Conservation (phyloP, 2,888 invertebrate genomes). For the Polietes domitor region DNA sequence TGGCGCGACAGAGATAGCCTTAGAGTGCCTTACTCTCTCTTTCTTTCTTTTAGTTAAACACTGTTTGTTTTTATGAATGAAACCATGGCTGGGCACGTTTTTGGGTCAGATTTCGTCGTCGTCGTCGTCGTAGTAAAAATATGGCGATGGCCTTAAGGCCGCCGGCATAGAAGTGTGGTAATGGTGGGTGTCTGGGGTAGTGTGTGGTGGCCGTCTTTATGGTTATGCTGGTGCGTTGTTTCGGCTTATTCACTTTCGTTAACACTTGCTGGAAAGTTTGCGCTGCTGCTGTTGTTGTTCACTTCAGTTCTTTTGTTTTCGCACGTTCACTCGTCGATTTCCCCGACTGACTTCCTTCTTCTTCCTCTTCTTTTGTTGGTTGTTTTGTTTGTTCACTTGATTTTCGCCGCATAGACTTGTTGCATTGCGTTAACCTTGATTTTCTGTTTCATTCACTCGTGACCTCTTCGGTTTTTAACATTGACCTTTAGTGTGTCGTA, state of each 20-base stretch:
- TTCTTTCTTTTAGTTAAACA: neutral
- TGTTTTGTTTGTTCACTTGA: neutral
- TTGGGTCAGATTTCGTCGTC: constrained; percentile 59
- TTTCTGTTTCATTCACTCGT: constrained; percentile 49
- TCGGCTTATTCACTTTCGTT: constrained; percentile 42
- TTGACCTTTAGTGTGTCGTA: constrained; percentile 57
- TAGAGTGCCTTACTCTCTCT: neutral
- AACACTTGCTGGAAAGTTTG: constrained; percentile 32
- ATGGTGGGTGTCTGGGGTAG: neutral
- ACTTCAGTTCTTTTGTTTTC: constrained; percentile 27
- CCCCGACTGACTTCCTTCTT: too few species aligned
- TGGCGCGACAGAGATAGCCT: neutral
- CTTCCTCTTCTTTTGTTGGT: neutral
- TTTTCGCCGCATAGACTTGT: constrained; percentile 44
- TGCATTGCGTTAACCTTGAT: constrained; percentile 54
- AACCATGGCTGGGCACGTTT: constrained; percentile 53
- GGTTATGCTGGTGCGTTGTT: constrained; percentile 30
- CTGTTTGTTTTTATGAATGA: constrained; percentile 59
- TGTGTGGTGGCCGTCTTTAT: too few species aligned
- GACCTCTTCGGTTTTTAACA: constrained; percentile 45
- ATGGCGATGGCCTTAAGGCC: constrained; percentile 42
- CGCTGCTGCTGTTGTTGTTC: constrained; percentile 14
- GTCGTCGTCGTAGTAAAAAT: constrained; percentile 34
- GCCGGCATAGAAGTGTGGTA: constrained; percentile 7
- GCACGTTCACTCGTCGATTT: too few species aligned